These are phyloP conservation scores for Galerucella nymphaeae DNA, from an alignment of 2,888 invertebrate genomes.

Conservation along the genomic window DNA sequence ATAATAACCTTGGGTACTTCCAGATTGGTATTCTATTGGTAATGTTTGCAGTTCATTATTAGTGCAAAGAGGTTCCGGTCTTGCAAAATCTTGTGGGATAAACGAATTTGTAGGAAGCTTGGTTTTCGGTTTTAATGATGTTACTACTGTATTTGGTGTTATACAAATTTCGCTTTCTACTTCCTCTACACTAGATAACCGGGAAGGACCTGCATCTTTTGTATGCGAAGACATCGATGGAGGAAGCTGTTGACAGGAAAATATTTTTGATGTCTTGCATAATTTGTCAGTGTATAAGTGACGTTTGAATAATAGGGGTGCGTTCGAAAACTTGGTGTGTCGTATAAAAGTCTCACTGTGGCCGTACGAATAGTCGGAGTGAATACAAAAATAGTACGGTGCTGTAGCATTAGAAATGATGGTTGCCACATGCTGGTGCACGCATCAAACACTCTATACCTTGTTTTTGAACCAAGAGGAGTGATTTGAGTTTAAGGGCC, in stretches of 20 bases:
- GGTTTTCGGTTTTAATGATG: not conserved
- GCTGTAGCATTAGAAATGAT: too few relatives aligned
- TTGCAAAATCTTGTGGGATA: not conserved
- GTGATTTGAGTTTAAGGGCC: too few relatives aligned
- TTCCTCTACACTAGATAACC: not conserved
- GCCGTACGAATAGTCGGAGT: too few relatives aligned
- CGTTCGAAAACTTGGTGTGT: too few relatives aligned
- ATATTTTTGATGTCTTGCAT: not conserved
- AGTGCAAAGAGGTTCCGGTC: not conserved
- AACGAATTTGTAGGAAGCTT: not conserved
- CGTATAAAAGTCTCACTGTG: too few relatives aligned
- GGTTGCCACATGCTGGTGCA: too few relatives aligned
- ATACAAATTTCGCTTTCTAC: not conserved
- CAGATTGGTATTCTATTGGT: not conserved
- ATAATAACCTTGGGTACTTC: not conserved
- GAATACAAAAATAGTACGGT: too few relatives aligned
- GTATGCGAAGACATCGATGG: not conserved
- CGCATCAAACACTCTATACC: too few relatives aligned
- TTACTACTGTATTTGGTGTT: not conserved
- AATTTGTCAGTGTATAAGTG: too few relatives aligned
- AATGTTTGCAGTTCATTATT: constrained; percentile 4
- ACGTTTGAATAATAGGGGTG: too few relatives aligned
- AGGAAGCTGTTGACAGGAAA: not conserved
- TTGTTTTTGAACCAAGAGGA: too few relatives aligned
- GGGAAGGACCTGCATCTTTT: not conserved